Evolutionary conservation across 2,888 invertebrate species (phyloP).

Genomic region (Oscheius sp.): DNA sequence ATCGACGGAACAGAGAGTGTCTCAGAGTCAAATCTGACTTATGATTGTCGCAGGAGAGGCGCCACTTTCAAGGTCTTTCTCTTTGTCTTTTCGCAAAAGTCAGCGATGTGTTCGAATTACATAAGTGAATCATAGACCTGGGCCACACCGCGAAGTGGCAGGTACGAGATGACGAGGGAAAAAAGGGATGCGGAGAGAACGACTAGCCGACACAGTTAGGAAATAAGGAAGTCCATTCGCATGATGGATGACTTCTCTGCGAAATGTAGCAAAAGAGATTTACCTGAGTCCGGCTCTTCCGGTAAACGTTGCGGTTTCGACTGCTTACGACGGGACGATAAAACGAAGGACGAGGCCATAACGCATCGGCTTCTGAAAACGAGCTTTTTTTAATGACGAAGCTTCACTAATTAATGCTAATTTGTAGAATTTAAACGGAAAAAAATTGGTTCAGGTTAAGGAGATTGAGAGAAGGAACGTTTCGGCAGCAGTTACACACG

Average conservation of each 20-base stretch:
- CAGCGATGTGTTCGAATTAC: slow-evolving; percentile 5
- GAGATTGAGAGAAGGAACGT: neutral
- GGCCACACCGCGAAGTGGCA: neutral
- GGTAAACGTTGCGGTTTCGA: slow-evolving; percentile 35
- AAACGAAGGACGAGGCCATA: slow-evolving; percentile 30
- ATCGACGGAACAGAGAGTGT: slow-evolving; percentile 1
- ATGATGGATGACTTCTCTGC: neutral
- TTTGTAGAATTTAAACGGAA: slow-evolving; percentile 6
- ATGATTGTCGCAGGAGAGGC: slow-evolving; percentile 16
- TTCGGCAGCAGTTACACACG: neutral
- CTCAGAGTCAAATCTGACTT: slow-evolving; percentile 26
- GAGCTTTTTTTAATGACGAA: neutral
- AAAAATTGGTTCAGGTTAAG: neutral
- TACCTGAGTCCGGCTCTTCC: slow-evolving; percentile 27
- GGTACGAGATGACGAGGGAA: slow-evolving; percentile 2
- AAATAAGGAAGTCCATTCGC: neutral
- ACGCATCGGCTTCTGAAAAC: slow-evolving; percentile 19
- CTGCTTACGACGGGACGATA: slow-evolving; percentile 34
- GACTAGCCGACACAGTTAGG: slow-evolving; percentile 10
- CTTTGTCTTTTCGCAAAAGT: slow-evolving; percentile 6
- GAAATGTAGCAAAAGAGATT: neutral
- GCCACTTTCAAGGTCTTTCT: slow-evolving; percentile 1
- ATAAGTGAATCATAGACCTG: slow-evolving; percentile 9
- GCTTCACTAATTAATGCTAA: neutral
- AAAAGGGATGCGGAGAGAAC: slow-evolving; percentile 7